A percentile compares a stretch with the other conserved stretches of the same genome.
Conservation (phyloP, 2,888 invertebrate genomes). For the Xestobium rufovillosum region DNA sequence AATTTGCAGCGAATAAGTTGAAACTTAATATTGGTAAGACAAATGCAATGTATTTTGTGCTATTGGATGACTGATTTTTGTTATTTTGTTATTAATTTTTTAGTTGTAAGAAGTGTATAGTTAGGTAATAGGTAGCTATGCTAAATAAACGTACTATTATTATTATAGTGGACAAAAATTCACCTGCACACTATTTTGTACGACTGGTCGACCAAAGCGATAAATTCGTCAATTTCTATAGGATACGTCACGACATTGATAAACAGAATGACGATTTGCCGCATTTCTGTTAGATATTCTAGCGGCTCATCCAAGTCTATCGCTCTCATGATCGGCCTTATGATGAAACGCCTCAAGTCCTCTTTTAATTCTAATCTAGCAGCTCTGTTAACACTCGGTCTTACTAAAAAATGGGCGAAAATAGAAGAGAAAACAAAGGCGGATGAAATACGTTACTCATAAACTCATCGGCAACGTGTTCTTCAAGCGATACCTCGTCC, state of each 20-base stretch:
- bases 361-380: constrained; percentile 41
- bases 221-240: constrained; percentile 41
- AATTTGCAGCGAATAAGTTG: too few relatives aligned
- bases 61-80: too few relatives aligned
- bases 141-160: too few relatives aligned
- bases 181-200: constrained; percentile 47
- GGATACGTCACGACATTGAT: constrained; percentile 50
- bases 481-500: too few relatives aligned
- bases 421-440: neutral
- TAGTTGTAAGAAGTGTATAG: too few relatives aligned
- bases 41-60: too few relatives aligned
- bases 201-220: constrained; percentile 47
- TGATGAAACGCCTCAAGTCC: constrained; percentile 50
- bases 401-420: constrained; percentile 35
- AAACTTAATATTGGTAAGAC: too few relatives aligned
- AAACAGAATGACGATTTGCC: constrained; percentile 62
- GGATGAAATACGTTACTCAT: constrained; percentile 5
- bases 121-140: too few relatives aligned
- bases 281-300: constrained; percentile 66
- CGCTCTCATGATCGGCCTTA: constrained; percentile 52
- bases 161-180: too few relatives aligned
- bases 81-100: too few relatives aligned
- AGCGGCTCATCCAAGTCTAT: constrained; percentile 60
- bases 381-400: constrained; percentile 45
- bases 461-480: constrained; percentile 4